Conservation (phyloP, 2,113 vertebrate genomes). For the Chionodraco myersi region DNA sequence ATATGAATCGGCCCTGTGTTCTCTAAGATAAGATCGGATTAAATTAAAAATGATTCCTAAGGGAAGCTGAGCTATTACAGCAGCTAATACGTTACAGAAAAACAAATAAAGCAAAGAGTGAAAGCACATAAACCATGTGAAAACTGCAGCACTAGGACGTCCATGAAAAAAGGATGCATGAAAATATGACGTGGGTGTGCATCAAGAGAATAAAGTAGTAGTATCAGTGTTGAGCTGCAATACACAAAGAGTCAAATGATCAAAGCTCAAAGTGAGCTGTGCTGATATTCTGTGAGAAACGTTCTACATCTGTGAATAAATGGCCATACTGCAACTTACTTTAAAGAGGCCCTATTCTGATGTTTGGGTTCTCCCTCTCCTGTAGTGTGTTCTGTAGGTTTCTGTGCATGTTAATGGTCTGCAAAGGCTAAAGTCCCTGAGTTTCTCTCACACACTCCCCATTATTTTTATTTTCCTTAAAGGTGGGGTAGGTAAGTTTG, state of each 20-base stretch:
- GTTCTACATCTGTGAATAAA: neutral
- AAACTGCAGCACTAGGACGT: neutral
- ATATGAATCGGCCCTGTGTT: conserved; percentile 44
- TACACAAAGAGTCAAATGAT: neutral
- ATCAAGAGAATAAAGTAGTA: neutral
- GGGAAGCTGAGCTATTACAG: conserved; percentile 48
- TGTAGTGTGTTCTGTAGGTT: too few relatives aligned
- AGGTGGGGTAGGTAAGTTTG: too few relatives aligned
- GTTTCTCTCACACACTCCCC: too few relatives aligned
- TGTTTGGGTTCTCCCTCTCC: too few relatives aligned
- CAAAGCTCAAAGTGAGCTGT: neutral
- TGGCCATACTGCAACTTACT: neutral
- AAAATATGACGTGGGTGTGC: conserved; percentile 8
- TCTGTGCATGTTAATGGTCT: too few relatives aligned
- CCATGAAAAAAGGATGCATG: conserved; percentile 16
- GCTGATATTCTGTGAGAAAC: neutral
- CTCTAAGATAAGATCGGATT: conserved; percentile 43
- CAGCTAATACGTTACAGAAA: conserved; percentile 46
- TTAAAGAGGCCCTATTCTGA: too few relatives aligned
- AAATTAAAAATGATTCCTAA: conserved; percentile 55
- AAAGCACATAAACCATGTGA: neutral
- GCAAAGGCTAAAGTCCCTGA: too few relatives aligned
- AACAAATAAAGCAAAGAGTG: conserved; percentile 42
- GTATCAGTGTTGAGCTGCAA: neutral
- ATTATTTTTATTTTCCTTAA: too few relatives aligned